These are phyloP conservation scores for Exaiptasia diaphana DNA, from an alignment of 64 coral and sea anemone genomes.

Conservation along the genomic window DNA sequence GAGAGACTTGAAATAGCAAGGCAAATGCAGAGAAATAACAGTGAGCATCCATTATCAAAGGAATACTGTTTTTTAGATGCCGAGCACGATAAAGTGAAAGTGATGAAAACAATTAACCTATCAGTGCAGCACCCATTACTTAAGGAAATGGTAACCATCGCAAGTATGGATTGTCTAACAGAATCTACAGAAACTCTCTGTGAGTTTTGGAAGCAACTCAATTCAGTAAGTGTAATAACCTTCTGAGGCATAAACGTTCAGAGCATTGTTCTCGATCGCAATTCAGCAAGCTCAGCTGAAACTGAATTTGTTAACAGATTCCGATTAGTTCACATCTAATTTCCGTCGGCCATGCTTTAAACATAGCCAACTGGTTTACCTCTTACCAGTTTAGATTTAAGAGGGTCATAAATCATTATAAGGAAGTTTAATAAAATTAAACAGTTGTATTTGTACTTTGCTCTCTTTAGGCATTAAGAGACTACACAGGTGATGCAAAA, in stretches of 20 bases:
- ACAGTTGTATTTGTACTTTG: no score
- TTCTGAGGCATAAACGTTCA: no score
- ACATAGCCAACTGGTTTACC: no score
- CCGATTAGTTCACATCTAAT: no score
- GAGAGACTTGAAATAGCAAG: not conserved
- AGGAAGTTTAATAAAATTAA: no score
- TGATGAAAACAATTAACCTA: slow-evolving; percentile 42
- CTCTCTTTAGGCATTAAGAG: slow-evolving; percentile 3
- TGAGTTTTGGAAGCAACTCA: slow-evolving; percentile 50
- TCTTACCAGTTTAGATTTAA: no score
- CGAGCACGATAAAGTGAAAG: slow-evolving; percentile 55
- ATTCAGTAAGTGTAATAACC: slow-evolving; percentile 55
- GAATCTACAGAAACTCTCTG: slow-evolving; percentile 64
- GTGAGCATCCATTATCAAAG: not conserved
- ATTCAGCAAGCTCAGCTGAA: no score
- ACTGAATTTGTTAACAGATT: no score
- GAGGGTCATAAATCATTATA: no score
- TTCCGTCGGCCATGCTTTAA: no score
- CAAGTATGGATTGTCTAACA: slow-evolving; percentile 43
- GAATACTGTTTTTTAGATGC: slow-evolving; percentile 41
- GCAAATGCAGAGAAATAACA: not conserved
- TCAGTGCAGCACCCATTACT: slow-evolving; percentile 21
- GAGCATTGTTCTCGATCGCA: no score
- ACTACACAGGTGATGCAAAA: slow-evolving; percentile 32
- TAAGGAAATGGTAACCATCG: slow-evolving; percentile 62